These are phyloP conservation scores for Thripadectes ignobilis DNA, from an alignment of 2,797 vertebrate genomes.

Conservation along the genomic window DNA sequence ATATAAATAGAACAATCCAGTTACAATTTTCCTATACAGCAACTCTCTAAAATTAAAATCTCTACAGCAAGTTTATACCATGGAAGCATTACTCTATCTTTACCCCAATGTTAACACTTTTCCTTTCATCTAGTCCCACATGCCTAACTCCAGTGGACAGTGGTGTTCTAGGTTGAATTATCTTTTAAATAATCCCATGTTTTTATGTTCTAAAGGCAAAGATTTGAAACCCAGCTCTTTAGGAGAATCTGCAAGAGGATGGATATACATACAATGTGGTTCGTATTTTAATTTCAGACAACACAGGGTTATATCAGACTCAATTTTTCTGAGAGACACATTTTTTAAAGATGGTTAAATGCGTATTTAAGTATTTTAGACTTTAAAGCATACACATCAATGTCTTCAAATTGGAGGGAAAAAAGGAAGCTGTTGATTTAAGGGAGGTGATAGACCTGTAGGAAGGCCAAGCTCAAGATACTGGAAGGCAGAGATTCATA, in stretches of 20 bases:
- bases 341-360: neutral
- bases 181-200: neutral
- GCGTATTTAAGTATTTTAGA: neutral
- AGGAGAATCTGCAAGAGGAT: neutral
- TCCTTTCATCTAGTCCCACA: neutral
- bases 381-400: neutral
- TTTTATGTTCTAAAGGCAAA: neutral
- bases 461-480: neutral
- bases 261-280: neutral
- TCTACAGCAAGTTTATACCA: neutral
- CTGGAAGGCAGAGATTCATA: neutral
- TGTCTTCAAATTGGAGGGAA: neutral
- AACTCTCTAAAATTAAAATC: neutral
- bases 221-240: neutral
- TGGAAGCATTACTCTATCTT: neutral
- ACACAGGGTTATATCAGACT: neutral
- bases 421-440: neutral
- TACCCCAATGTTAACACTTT: neutral
- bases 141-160: neutral
- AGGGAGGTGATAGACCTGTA: neutral
- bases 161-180: neutral
- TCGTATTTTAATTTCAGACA: neutral
- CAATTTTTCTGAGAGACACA: neutral
- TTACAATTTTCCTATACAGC: neutral
- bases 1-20: neutral